Percentiles rank a stretch among this genome's conserved stretches.
These are phyloP conservation scores for Plutella xylostella DNA, from an alignment of 2,888 invertebrate species.

Conservation along the genomic window DNA sequence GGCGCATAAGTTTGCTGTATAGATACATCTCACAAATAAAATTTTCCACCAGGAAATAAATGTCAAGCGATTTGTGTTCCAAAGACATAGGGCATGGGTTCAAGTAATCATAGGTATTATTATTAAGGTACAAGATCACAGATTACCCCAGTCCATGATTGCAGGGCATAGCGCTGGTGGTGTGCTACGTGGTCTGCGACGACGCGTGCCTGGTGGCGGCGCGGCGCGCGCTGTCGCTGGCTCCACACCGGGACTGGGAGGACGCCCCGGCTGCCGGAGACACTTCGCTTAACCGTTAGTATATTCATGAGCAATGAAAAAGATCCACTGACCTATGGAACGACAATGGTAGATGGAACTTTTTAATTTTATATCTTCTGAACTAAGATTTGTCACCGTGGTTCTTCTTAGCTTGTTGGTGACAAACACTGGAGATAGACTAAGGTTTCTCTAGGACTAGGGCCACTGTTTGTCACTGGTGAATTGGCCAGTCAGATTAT, in stretches of 20 bases:
- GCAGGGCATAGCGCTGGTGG: conserved; percentile 69
- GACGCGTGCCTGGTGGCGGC: conserved; percentile 63
- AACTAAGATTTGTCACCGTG: not conserved
- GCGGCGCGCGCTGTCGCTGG: conserved; percentile 39
- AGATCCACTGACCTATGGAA: not conserved
- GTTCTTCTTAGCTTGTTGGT: not conserved
- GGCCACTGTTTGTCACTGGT: not conserved
- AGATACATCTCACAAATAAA: not conserved
- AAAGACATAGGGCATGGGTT: not conserved
- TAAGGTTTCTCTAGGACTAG: not conserved
- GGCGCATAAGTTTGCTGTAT: not conserved
- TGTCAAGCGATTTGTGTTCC: no score
- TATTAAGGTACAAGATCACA: not conserved
- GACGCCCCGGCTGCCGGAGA: conserved; percentile 56
- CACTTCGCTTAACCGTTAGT: conserved; percentile 74
- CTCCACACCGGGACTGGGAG: conserved; percentile 51
- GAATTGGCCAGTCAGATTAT: no score
- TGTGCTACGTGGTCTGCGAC: conserved; percentile 71
- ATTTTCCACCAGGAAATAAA: no score
- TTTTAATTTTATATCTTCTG: not conserved
- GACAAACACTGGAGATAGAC: no score
- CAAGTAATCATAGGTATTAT: not conserved
- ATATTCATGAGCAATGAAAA: no score
- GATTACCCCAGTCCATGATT: conserved; percentile 17
- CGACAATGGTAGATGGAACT: not conserved